phyloP scores from a whole-genome alignment of 2,797 vertebrate species.

The Coregonus ussuriensis region DNA sequence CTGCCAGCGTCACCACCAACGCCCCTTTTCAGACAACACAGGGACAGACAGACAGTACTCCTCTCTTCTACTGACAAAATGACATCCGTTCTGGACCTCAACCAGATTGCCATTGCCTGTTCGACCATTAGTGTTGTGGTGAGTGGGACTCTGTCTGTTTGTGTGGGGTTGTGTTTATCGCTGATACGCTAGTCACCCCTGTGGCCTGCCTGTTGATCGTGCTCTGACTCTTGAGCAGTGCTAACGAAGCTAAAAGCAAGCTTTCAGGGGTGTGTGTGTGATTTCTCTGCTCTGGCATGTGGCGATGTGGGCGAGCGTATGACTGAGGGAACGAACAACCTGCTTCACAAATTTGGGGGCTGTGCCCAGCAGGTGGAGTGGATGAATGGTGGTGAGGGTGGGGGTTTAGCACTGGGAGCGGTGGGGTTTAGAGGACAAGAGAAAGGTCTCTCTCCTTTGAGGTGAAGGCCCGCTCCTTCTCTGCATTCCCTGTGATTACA shows the following conservation, averaged over 20 bases:
- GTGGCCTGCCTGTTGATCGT: background rate
- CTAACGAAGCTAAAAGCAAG: background rate
- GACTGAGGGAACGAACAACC: background rate
- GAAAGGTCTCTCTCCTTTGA: background rate
- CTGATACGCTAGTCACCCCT: background rate
- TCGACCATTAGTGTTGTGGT: conserved; percentile 58
- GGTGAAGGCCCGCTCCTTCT: no score
- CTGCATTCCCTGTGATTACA: no score
- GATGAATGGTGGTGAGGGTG: background rate
- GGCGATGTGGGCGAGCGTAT: background rate
- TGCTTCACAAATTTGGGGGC: background rate
- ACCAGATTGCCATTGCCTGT: conserved; percentile 60
- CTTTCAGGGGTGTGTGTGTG: conserved; percentile 13
- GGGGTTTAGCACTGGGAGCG: background rate
- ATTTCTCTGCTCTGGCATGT: conserved; percentile 11
- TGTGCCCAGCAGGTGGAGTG: background rate
- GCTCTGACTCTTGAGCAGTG: background rate
- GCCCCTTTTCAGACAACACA: background rate
- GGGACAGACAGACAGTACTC: conserved; percentile 6
- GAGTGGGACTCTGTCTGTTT: conserved; percentile 48
- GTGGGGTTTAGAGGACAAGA: background rate
- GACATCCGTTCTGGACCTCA: conserved; percentile 62
- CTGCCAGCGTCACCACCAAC: background rate
- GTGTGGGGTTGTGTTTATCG: background rate
- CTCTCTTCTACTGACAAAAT: conserved; percentile 47